Evolutionary conservation across 2,797 vertebrate species (phyloP), one percentile per base, ranked within the genome.

Genomic region (Pygocentrus nattereri): DNA sequence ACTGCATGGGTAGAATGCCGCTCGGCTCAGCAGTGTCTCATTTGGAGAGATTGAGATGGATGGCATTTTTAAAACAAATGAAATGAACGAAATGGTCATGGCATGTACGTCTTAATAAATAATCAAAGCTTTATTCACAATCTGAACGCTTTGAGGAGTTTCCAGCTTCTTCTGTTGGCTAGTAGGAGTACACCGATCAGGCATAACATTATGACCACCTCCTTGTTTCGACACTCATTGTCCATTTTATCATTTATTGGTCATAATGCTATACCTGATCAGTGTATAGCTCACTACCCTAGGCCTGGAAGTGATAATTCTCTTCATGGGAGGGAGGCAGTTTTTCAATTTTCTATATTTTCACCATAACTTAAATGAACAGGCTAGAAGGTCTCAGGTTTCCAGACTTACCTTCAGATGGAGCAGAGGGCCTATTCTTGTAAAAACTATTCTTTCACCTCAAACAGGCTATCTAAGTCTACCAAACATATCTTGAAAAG

Each of bases 401-500:
- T 47, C 27, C 13, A 12, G 41, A 1, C n/a, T 49, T 21, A 47
- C 41, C 67, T 69, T 69, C 12, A 49, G 23, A 50, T 49, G 68
- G 44, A 15, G n/a, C n/a, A n/a, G 19, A n/a, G 64, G 30, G 31
- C 27, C 44, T 49, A 70, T 54, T 71, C 27, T 25, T 30, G 27
- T 52, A 52, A 84, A 76, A 73, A 49, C 74, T 67, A 65, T 76
- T 80, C 64, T n/a, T 68, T 76, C 12, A 1, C 67, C 82, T 77
- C 30, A 50, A 68, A 27, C 69, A 61, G 62, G 19, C 68, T 49
- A 59, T 80, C 41, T 21, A 74, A 61, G 54, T 81, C 74, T 73
- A 69, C 68, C 30, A 74, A 81, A 81, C 76, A 27, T 78, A 84
- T 68, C 74, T 61, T 54, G 69, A 81, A 61, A 56, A 13, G 69